Base-by-base conservation (phyloP, 2,888 invertebrate species). In the Hirtodrosophila cameraria region DNA sequence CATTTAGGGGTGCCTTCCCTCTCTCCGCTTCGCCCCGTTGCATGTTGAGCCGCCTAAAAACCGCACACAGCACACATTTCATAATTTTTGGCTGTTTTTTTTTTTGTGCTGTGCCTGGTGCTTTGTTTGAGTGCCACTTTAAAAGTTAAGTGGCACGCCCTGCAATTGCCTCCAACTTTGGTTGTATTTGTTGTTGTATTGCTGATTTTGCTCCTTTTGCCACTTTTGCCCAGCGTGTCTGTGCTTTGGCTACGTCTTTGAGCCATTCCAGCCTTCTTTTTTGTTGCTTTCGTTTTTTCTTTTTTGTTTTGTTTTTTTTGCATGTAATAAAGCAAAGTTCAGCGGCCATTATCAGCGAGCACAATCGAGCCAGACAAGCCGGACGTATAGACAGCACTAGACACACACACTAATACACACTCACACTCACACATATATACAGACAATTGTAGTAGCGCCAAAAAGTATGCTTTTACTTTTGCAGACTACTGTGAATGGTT, bases 341-440 rank as follows among this genome's bases (percentile, higher is more conserved):
- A 75, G 77, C 64, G 77, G 61, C 81, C 71, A 81, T 77, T 77
- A 80, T 81, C 80, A 80, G 75, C 57, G 50, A 76, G 72, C 71
- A 74, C 64, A 70, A 79, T 69, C 55, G 55, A 74, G 74, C 46
- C 63, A 71, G 72, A 66, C 76, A 25, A 33, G 53, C 57, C 67
- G 55, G 66, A 75, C 62, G 54, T 52, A 62, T 54, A 59, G 76
- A 71, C 67, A 66, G 63, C 39, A 38, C 52, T 42, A 71, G 57
- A 69, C 43, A 54, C 27, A 55, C n/a, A n/a, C n/a, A n/a, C n/a
- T n/a, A n/a, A n/a, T n/a, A n/a, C n/a, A n/a, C 28, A 55, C 30
- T 27, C 13, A 30, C 35, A 46, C n/a, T n/a, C n/a, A n/a, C n/a
- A n/a, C n/a, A n/a, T n/a, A n/a, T n/a, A n/a, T n/a, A n/a, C 43